A percentile compares a stretch with the other conserved stretches of the same genome.
Conservation (phyloP, 2,888 invertebrate genomes). For the Dermolepida albohirtum region DNA sequence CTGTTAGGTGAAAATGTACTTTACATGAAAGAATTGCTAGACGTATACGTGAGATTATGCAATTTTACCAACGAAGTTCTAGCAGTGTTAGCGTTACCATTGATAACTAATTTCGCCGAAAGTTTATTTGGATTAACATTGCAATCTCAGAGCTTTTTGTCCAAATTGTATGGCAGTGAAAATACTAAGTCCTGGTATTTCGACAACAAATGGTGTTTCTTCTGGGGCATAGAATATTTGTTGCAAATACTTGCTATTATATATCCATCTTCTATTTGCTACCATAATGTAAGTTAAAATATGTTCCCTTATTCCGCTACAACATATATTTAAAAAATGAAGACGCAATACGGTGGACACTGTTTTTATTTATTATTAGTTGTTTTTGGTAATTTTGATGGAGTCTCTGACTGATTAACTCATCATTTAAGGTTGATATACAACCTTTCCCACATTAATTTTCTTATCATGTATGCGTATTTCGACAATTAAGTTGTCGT, state of each 20-base stretch:
- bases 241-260: conserved; percentile 6
- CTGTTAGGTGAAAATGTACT: not conserved
- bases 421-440: no score
- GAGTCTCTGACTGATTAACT: no score
- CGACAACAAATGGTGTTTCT: not conserved
- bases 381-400: no score
- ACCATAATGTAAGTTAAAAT: conserved; percentile 7
- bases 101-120: not conserved
- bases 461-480: no score
- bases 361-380: no score
- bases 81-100: not conserved
- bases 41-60: not conserved
- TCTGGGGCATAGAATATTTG: not conserved
- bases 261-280: conserved; percentile 19
- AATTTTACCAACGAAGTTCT: not conserved
- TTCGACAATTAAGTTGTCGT: no score
- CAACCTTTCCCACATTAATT: no score
- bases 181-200: conserved; percentile 20
- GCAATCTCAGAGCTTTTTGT: conserved; percentile 16
- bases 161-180: conserved; percentile 22
- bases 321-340: no score
- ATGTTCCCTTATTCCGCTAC: no score
- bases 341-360: no score
- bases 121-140: not conserved
- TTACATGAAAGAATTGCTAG: not conserved